Conservation (phyloP, 2,113 vertebrate species). For the Synchiropus splendidus region DNA sequence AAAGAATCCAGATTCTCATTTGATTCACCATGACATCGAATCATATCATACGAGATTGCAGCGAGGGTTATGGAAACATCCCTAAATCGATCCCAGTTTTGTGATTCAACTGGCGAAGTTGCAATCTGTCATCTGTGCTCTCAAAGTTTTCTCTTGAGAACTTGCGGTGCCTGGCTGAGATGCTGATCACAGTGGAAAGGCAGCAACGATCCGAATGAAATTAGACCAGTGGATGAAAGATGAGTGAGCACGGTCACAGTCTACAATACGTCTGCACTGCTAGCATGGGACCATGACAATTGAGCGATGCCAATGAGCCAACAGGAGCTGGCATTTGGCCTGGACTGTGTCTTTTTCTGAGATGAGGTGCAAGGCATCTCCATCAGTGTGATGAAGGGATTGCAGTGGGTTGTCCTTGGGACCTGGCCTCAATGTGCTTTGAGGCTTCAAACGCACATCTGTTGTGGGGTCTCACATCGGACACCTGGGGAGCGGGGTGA, state of each 20-base stretch:
- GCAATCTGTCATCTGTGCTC: conserved; percentile 56
- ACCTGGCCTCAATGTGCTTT: conserved; percentile 40
- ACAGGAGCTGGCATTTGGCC: conserved; percentile 19
- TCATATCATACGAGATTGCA: conserved; percentile 51
- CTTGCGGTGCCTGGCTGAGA: conserved; percentile 29
- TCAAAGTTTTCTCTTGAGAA: conserved; percentile 46
- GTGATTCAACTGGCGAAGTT: conserved; percentile 54
- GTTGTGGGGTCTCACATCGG: conserved; percentile 15
- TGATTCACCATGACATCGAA: conserved; percentile 50
- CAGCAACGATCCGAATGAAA: conserved; percentile 43
- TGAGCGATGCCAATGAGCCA: conserved; percentile 44
- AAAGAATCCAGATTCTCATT: conserved; percentile 45
- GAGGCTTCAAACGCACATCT: conserved; percentile 50
- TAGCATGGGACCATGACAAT: conserved; percentile 31
- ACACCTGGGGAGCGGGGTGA: conserved; percentile 6
- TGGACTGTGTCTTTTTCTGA: conserved; percentile 44
- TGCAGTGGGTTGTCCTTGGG: conserved; percentile 20
- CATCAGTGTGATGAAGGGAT: conserved; percentile 21
- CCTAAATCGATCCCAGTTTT: conserved; percentile 52
- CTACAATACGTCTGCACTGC: conserved; percentile 48
- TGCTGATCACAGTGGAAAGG: conserved; percentile 25
- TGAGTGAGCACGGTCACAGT: conserved; percentile 50
- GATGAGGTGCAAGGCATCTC: conserved; percentile 27
- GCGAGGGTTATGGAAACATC: conserved; percentile 60
- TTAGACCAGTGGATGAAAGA: conserved; percentile 53